Evolutionary conservation across 1,140 invertebrate species (phyloP), one percentile per base, ranked within the genome.

Genomic region (Bombus pyrosoma): DNA sequence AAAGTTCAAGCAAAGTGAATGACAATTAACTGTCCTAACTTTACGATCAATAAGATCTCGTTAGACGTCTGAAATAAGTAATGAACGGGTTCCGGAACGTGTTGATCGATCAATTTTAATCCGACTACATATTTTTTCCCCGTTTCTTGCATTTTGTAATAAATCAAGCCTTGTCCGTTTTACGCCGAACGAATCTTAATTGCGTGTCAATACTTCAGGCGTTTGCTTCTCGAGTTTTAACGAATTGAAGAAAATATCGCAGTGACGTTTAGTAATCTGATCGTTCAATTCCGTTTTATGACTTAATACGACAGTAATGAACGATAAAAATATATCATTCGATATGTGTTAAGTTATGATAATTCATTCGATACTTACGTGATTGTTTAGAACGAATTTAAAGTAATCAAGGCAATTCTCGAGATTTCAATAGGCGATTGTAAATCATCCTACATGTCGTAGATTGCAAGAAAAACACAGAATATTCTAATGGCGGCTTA

Each of bases 1-100:
- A 64, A 79, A 84, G 69, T 81, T 85, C 43, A 34, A 41, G 41
- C 39, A n/a, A 84, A 72, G 10, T 25, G 59, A 72, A 80, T 73
- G 43, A 85, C 43, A 85, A 53, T 79, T 82, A 72, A 62, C 53
- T 37, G 77, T 74, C 34, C 34, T 53, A 62, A 57, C 47, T 53
- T 34, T 13, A 4, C 62, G 74, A 69, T 77, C 74, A 78, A 83
- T 83, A 77, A 69, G 34, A 68, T 57, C 39, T 34, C 53, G 57
- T 64, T 64, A 66, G 71, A 47, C 53, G 62, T 59, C 22, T 2
- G 9, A 41, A 66, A 43, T 34, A 62, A 47, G 32, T 64, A 82
- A 82, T 25, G 80, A 64, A 74, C 25, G 32, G 9, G 41, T 64
- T n/a, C 12, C 80, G 4, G 37, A 6, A 34, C 25, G 22, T 13